Evolutionary conservation across 2,113 vertebrate genomes (phyloP).

Genomic region (Chaetops frenatus): DNA sequence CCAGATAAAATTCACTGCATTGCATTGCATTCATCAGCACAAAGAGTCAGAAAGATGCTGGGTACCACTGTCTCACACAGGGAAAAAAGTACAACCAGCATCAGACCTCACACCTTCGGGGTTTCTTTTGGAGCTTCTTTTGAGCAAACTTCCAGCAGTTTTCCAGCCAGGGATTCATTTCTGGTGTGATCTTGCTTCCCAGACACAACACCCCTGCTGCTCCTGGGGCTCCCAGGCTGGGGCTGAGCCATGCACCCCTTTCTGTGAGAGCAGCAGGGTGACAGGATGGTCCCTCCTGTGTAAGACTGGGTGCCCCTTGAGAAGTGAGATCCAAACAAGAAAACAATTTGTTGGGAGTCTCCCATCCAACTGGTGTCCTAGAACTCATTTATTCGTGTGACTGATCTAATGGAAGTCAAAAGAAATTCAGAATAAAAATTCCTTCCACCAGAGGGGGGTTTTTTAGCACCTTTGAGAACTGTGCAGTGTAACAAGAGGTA

Average conservation of each 20-base stretch:
- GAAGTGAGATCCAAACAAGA: neutral
- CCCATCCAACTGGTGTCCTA: neutral
- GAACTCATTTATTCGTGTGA: neutral
- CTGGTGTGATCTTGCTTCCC: neutral
- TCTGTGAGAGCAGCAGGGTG: neutral
- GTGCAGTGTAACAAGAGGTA: neutral
- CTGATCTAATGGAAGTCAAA: neutral
- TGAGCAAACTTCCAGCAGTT: neutral
- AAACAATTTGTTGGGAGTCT: neutral
- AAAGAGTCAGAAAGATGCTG: neutral
- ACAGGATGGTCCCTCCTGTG: rapidly evolving
- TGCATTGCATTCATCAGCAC: neutral
- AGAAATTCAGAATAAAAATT: neutral
- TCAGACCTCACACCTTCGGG: neutral
- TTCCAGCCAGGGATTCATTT: neutral
- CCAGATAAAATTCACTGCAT: neutral
- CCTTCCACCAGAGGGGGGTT: neutral
- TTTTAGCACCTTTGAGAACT: neutral
- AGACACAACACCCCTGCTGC: too few species aligned
- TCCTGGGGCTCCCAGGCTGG: neutral
- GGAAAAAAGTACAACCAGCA: neutral
- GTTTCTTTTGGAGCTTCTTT: neutral
- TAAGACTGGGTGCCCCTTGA: neutral
- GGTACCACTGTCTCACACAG: neutral
- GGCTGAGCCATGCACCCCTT: neutral